Evolutionary conservation across 2,113 vertebrate species (phyloP).

Genomic region (Cynocephalus volans): DNA sequence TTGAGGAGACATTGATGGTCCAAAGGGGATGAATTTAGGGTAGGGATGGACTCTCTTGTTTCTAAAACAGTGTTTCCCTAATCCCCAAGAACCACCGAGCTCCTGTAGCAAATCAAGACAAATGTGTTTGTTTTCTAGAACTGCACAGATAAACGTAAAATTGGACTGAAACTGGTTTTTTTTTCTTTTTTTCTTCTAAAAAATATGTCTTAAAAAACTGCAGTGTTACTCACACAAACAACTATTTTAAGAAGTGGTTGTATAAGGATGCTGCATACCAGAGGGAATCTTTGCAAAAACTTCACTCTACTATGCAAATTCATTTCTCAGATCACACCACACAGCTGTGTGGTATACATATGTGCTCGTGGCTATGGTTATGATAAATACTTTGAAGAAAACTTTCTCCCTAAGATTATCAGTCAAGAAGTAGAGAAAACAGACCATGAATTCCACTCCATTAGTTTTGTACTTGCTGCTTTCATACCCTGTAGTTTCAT

Average conservation of each 20-base stretch:
- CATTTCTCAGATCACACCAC: constrained; percentile 78
- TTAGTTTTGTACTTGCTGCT: constrained; percentile 71
- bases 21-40: constrained; percentile 44
- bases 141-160: constrained; percentile 36
- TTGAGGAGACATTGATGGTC: constrained; percentile 32
- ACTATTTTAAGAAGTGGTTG: constrained; percentile 71
- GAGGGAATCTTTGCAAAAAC: constrained; percentile 73
- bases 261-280: constrained; percentile 63
- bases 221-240: constrained; percentile 54
- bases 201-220: constrained; percentile 69
- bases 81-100: neutral
- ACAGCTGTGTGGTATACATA: constrained; percentile 68
- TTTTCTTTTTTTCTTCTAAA: neutral
- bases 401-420: constrained; percentile 68
- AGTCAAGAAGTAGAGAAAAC: constrained; percentile 66
- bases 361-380: constrained; percentile 77
- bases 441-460: constrained; percentile 69
- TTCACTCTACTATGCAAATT: constrained; percentile 76
- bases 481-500: constrained; percentile 66
- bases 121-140: neutral
- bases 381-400: constrained; percentile 84
- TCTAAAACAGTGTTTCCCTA: constrained; percentile 11
- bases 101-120: neutral
- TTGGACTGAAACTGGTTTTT: constrained; percentile 42
- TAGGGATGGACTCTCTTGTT: neutral